Evolutionary conservation across 2,888 invertebrate species (phyloP), one percentile per base, ranked within the genome.

Genomic region (Leptinotarsa rubiginosa): DNA sequence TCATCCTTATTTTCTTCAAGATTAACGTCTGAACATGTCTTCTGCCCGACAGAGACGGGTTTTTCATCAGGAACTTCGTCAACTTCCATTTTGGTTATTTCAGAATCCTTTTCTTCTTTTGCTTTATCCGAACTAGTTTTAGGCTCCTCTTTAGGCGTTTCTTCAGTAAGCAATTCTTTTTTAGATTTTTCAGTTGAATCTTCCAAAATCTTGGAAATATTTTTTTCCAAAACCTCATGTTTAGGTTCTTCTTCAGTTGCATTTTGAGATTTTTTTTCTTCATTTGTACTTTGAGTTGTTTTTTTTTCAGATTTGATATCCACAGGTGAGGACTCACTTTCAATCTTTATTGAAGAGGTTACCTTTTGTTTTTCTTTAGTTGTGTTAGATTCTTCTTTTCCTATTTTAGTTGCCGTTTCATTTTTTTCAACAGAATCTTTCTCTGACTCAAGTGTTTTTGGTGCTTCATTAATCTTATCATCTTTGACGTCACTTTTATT

Each of bases 61-160:
- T 4, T 5, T 67, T 85, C 22, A 85, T 85, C 66, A 80, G 79
- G 75, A 80, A 79, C 75, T 79, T 81, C 47, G 10, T 20, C 25
- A 54, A 62, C 18, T 62, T 25, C 47, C 47, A 41, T 70, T 64
- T 65, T 22, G n/a, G 20, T 47, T 69, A 56, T 18, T 54, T 68
- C 52, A 68, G 68, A 52, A 47, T 3, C 56, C 41, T 47, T 25
- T 59, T 70, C 52, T 31, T 13, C 59, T 66, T 41, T 70, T 41
- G 18, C 47, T 65, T 25, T 65, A 5, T 47, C n/a, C 62, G 59
- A 31, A 41, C 10, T 12, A 41, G 41, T 41, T 12, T 31, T 69
- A 56, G 18, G 41, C n/a, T 15, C 65, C 59, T 54, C 67, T 47
- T 56, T 50, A 16, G 54, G n/a, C 22, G 20, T 41, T 16, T 56